A percentile compares a stretch with the other conserved stretches of the same genome.
phyloP scores from a whole-genome alignment of 2,113 vertebrate genomes.

The rabbit (Oryctolagus cuniculus) region DNA sequence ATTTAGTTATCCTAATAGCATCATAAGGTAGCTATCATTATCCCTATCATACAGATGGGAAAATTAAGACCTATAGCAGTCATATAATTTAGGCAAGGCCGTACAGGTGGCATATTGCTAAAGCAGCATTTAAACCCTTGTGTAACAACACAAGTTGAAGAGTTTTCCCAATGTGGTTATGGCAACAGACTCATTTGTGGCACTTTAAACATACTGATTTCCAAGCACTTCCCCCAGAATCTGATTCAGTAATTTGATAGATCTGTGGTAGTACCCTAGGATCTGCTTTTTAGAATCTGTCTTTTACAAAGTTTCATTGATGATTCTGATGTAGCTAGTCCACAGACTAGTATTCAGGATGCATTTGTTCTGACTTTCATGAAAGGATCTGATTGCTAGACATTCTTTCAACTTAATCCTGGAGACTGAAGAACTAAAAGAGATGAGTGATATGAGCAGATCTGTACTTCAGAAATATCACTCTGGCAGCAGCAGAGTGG shows the following conservation, averaged over 20 bases:
- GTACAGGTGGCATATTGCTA: not conserved
- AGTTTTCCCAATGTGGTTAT: not conserved
- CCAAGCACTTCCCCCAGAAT: not conserved
- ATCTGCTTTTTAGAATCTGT: not conserved
- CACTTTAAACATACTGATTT: not conserved
- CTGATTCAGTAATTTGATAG: not conserved
- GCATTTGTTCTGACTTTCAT: not conserved
- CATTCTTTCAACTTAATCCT: not conserved
- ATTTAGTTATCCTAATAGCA: not conserved
- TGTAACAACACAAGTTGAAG: not conserved
- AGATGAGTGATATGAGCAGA: not conserved
- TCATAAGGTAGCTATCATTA: not conserved
- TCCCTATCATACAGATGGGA: not conserved
- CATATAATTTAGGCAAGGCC: not conserved
- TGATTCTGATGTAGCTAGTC: not conserved
- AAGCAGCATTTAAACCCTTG: not conserved
- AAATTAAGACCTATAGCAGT: not conserved
- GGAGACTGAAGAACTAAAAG: not conserved
- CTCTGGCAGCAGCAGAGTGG: not conserved
- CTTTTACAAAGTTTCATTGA: not conserved
- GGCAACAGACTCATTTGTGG: not conserved
- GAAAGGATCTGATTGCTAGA: not conserved
- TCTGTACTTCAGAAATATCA: constrained; percentile 37
- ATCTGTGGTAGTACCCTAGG: not conserved
- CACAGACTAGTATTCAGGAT: not conserved